Base-by-base conservation (phyloP, 2,888 invertebrate genomes). In the Drosophila siamana region DNA sequence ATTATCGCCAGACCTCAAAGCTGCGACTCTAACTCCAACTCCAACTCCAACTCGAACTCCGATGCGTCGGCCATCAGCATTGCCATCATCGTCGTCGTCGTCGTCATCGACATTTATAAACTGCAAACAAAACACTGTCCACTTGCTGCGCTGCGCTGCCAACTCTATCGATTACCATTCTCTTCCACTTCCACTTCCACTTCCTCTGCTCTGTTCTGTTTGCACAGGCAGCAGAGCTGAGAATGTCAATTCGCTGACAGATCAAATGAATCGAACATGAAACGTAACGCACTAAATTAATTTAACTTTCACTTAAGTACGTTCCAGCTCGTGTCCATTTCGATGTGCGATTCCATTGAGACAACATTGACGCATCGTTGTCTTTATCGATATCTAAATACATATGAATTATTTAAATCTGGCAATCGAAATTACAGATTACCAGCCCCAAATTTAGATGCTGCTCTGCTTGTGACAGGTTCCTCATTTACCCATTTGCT, bases 111-210 rank as follows among this genome's bases (percentile, higher is more conserved):
- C 86, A 82, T 82, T 82, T 82, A 82, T 82, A 88, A 86, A 82
- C 86, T 88, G 80, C 80, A 80, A 83, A 72, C 80, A 85, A 71
- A 74, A 81, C 81, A 79, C 69, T 63, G 80, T 84, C 87, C 87
- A 74, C 70, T 62, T 60, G 6, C 0, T 7, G 43, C 54, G 19
- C 30, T 30, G 19, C 6, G 44, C 41, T 46, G 13, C 33, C 22
- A 46, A 15, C 61, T 13, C 15, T 2, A 0, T 1, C 48, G 4
- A 24, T 4, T 46, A 22, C 62, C 6, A 19, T 48, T 44, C 59
- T 59, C 41, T 19, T 2, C 5, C n/a, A 2, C 9, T 16, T 3
- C 30, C 13, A 9, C 15, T 15, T 8, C 8, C 26, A 9, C 11
- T 15, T 13, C 13, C 24, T n/a, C 8, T n/a, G n/a, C 11, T 9